Percentiles rank a stretch among this genome's conserved stretches.
phyloP scores from a whole-genome alignment of 2,797 vertebrate species.

The Delichon dasypus region DNA sequence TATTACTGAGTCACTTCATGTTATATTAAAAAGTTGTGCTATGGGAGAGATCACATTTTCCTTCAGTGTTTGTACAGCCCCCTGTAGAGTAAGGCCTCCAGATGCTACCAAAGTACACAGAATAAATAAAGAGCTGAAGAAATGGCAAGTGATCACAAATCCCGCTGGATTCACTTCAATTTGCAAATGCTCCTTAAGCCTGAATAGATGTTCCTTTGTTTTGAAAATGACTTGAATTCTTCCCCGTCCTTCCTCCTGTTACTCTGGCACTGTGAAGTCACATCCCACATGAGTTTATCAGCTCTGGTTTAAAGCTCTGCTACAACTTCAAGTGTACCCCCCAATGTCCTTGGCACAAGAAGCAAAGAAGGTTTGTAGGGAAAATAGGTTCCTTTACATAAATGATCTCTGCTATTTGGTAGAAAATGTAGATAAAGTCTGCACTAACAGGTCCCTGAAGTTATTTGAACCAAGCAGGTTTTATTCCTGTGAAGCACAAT shows the following conservation, averaged over 20 bases:
- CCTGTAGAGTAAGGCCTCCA: neutral
- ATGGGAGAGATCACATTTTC: neutral
- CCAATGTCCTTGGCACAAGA: neutral
- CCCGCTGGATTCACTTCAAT: neutral
- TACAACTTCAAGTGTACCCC: neutral
- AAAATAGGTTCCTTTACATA: neutral
- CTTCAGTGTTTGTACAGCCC: neutral
- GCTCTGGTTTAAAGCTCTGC: neutral
- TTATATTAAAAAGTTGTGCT: neutral
- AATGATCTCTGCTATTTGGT: neutral
- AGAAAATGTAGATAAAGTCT: neutral
- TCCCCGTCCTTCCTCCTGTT: neutral
- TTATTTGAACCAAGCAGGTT: neutral
- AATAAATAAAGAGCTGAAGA: slow-evolving; percentile 13
- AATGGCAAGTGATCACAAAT: slow-evolving; percentile 6
- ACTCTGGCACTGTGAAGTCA: neutral
- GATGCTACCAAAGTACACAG: slow-evolving; percentile 2
- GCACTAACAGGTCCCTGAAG: neutral
- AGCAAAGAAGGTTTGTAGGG: neutral
- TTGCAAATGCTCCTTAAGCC: neutral
- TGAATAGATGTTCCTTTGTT: neutral
- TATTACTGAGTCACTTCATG: neutral
- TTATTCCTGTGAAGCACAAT: neutral
- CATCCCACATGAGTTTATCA: neutral
- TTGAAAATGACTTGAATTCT: neutral